Conservation (phyloP, 2,797 vertebrate genomes). For the Psittacula echo region DNA sequence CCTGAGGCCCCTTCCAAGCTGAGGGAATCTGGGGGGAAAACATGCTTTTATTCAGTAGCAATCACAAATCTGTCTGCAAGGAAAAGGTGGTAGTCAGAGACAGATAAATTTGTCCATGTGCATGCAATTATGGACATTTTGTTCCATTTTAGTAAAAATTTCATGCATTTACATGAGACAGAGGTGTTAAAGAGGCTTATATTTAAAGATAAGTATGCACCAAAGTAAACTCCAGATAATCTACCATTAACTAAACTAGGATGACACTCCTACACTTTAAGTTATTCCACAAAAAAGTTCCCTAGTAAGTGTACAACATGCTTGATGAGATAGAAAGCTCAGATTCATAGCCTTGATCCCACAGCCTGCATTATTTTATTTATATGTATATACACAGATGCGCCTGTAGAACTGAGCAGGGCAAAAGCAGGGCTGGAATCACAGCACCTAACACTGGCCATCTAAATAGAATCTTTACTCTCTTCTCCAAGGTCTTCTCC, state of each 20-base stretch:
- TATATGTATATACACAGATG: neutral
- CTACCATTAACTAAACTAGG: neutral
- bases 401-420: neutral
- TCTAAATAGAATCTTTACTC: neutral
- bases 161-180: neutral
- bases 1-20: neutral
- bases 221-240: neutral
- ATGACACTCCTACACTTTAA: neutral
- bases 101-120: neutral
- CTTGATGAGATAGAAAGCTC: neutral
- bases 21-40: neutral
- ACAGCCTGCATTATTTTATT: neutral
- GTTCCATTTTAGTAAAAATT: neutral
- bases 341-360: neutral
- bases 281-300: neutral
- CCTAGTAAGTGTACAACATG: neutral
- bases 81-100: neutral
- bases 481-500: neutral
- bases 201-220: neutral
- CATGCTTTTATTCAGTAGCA: neutral
- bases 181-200: neutral
- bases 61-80: neutral
- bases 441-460: neutral
- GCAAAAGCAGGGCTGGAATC: neutral
- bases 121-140: neutral